phyloP scores from a whole-genome alignment of 64 coral and sea anemone genomes.

The Pocillopora verrucosa region DNA sequence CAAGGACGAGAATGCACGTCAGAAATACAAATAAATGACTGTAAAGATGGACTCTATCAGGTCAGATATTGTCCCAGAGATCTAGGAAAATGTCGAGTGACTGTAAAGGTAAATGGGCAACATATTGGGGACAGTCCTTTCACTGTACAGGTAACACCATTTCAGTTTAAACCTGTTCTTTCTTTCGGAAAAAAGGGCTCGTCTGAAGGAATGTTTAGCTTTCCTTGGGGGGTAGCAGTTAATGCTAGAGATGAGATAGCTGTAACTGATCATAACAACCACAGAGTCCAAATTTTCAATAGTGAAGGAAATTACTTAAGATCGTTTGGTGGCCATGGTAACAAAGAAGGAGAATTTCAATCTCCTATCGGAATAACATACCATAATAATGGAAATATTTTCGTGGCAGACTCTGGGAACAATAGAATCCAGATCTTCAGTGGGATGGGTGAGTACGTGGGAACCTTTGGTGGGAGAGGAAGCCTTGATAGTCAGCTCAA shows the following conservation, averaged over 20 bases:
- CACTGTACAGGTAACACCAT: conserved; percentile 37
- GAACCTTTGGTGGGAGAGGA: conserved; percentile 50
- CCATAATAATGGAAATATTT: conserved; percentile 38
- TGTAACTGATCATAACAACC: conserved; percentile 38
- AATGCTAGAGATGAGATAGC: conserved; percentile 43
- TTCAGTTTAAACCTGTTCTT: conserved; percentile 43
- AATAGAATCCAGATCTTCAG: conserved; percentile 42
- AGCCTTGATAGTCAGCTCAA: not conserved
- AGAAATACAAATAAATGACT: not conserved
- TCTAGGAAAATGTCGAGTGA: conserved; percentile 6
- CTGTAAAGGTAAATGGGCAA: conserved; percentile 23
- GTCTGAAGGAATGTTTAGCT: conserved; percentile 20
- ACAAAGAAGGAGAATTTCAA: conserved; percentile 27
- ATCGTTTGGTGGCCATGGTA: conserved; percentile 31
- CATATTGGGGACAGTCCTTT: conserved; percentile 46
- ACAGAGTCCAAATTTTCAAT: conserved; percentile 48
- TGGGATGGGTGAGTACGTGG: conserved; percentile 31
- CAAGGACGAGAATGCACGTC: not conserved
- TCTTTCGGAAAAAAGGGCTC: conserved; percentile 62
- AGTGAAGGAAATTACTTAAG: conserved; percentile 33
- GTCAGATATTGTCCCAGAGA: conserved; percentile 1
- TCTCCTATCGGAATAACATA: conserved; percentile 37
- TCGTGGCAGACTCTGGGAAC: conserved; percentile 49
- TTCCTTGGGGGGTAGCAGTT: conserved; percentile 47
- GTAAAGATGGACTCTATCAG: conserved; percentile 15